A percentile compares a stretch with the other conserved stretches of the same genome.
phyloP scores from a whole-genome alignment of 2,888 invertebrate genomes.

The Candidula unifasciata region DNA sequence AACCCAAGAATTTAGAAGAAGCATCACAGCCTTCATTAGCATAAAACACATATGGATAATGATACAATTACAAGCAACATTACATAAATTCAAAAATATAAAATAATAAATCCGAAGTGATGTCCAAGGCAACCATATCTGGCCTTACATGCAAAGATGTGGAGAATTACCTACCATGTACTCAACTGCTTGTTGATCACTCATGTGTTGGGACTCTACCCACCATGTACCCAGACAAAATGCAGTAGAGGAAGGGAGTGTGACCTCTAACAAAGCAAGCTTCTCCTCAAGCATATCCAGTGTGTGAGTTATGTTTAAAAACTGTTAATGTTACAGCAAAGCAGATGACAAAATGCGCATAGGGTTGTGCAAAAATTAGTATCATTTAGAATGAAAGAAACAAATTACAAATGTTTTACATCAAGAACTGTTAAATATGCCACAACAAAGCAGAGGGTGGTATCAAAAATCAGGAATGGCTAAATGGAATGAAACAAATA shows the following conservation, averaged over 20 bases:
- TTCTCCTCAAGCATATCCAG: conserved; percentile 37
- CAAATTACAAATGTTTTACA: too few relatives aligned
- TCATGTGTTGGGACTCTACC: neutral
- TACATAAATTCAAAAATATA: neutral
- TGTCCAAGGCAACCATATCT: neutral
- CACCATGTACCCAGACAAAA: conserved; percentile 9
- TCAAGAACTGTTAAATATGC: too few relatives aligned
- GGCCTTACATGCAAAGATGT: conserved; percentile 17
- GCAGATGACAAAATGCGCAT: neutral
- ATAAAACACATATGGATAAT: too few relatives aligned
- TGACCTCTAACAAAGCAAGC: conserved; percentile 40
- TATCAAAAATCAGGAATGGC: too few relatives aligned
- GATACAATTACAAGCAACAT: too few relatives aligned
- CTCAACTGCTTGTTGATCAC: neutral
- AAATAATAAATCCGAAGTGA: neutral
- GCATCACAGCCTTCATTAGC: too few relatives aligned
- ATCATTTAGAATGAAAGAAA: too few relatives aligned
- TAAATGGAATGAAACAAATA: too few relatives aligned
- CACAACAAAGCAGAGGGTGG: too few relatives aligned
- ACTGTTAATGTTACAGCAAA: conserved; percentile 35
- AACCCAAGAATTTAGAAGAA: neutral
- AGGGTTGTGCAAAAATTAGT: neutral
- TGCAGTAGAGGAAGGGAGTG: conserved; percentile 40
- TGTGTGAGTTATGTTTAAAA: conserved; percentile 28
- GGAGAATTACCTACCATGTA: conserved; percentile 37